These are phyloP conservation scores for Andinoacara biseriatus DNA, from an alignment of 2,113 vertebrate genomes.

Conservation along the genomic window DNA sequence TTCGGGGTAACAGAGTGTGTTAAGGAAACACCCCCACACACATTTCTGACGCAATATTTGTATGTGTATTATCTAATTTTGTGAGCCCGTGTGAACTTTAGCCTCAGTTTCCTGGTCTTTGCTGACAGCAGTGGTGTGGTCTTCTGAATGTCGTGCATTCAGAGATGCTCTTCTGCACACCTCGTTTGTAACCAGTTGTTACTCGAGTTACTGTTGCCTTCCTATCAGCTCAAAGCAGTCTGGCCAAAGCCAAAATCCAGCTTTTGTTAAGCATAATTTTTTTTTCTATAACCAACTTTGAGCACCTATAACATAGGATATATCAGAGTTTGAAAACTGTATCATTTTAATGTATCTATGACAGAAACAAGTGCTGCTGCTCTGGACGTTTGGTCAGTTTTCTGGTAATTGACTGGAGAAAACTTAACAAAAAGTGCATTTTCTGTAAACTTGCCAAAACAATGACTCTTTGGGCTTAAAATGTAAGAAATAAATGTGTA, in stretches of 20 bases:
- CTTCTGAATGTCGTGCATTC: too few species aligned
- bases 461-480: not conserved
- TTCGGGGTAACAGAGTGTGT: too few species aligned
- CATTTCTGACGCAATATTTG: not conserved
- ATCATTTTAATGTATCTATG: not conserved
- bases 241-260: not conserved
- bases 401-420: not conserved
- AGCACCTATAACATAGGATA: not conserved
- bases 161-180: too few species aligned
- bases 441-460: not conserved
- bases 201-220: too few species aligned
- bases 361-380: not conserved
- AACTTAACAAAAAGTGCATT: not conserved
- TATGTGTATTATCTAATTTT: not conserved
- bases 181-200: too few species aligned
- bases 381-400: not conserved
- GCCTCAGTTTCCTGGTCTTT: not conserved
- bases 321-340: not conserved
- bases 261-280: not conserved
- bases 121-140: too few species aligned
- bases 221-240: too few species aligned
- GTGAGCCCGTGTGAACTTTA: not conserved
- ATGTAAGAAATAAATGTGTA: too few species aligned
- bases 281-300: not conserved
- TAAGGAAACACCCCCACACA: not conserved